Evolutionary conservation across 2,113 vertebrate genomes (phyloP).

Genomic region (Progne subis): DNA sequence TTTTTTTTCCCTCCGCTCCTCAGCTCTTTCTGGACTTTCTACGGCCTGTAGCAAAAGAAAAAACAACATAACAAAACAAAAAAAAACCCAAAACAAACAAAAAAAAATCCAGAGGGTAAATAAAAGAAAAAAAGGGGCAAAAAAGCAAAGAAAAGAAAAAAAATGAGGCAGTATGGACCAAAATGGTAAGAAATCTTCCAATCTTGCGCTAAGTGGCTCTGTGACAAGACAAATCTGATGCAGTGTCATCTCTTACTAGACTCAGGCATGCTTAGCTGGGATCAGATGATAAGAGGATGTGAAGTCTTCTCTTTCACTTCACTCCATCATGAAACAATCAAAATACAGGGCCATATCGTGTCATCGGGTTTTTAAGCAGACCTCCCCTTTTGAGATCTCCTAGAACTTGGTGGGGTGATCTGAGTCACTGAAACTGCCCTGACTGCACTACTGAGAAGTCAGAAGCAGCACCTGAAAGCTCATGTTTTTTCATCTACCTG

Average conservation of each 20-base stretch:
- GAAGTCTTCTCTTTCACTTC: slow-evolving; percentile 25
- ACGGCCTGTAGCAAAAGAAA: slow-evolving; percentile 49
- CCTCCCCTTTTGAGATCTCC: slow-evolving; percentile 8
- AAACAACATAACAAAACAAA: not conserved
- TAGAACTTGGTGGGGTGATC: not conserved
- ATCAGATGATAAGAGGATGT: slow-evolving; percentile 4
- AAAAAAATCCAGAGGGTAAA: not conserved
- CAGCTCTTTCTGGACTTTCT: slow-evolving; percentile 8
- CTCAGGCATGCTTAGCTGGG: not conserved
- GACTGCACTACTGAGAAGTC: slow-evolving; percentile 25
- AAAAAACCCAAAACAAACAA: not conserved
- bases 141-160: not conserved
- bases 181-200: slow-evolving; percentile 34
- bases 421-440: slow-evolving; percentile 36
- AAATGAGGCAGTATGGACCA: slow-evolving; percentile 28
- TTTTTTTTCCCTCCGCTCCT: not conserved
- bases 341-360: not conserved
- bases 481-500: slow-evolving; percentile 34
- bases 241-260: not conserved
- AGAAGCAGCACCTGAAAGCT: slow-evolving; percentile 19
- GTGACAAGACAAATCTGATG: not conserved
- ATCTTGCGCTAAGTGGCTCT: not conserved
- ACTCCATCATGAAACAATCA: slow-evolving; percentile 48
- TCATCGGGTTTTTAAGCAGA: not conserved
- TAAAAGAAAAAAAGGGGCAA: not conserved